These are phyloP conservation scores for Leucosticte australis DNA, from an alignment of 2,113 vertebrate genomes.

Conservation along the genomic window DNA sequence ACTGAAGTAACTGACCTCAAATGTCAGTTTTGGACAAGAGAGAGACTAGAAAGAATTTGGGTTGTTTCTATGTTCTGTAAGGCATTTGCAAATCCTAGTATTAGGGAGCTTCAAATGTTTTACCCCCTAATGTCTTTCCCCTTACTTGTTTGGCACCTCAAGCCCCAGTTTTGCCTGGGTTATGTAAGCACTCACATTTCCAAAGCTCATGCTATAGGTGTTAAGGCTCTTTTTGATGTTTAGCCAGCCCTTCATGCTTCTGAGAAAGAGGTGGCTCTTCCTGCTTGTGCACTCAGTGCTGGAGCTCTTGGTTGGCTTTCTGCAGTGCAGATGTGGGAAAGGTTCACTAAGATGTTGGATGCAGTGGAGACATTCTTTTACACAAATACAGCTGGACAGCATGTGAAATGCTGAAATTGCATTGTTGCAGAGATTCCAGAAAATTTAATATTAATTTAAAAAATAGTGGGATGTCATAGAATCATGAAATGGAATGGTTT, in stretches of 20 bases:
- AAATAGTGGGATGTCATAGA: neutral
- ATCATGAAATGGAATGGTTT: neutral
- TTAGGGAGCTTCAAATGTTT: neutral
- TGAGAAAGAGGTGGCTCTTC: neutral
- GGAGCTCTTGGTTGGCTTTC: neutral
- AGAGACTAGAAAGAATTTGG: neutral
- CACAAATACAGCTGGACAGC: neutral
- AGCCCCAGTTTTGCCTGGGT: neutral
- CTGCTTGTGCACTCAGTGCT: neutral
- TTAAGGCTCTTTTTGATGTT: fast-evolving
- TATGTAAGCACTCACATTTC: neutral
- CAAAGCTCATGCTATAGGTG: neutral
- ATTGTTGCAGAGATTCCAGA: neutral
- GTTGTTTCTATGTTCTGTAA: neutral
- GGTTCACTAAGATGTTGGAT: neutral
- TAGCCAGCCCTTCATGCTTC: neutral
- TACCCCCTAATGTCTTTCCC: neutral
- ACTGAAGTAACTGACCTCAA: neutral
- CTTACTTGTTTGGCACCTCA: neutral
- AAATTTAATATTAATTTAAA: neutral
- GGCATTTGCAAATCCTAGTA: neutral
- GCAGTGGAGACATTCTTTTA: neutral
- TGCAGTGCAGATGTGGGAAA: neutral
- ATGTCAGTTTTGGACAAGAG: neutral
- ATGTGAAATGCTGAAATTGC: neutral